These are phyloP conservation scores for Lochmaea crataegi DNA, from an alignment of 2,888 invertebrate genomes.

Conservation along the genomic window DNA sequence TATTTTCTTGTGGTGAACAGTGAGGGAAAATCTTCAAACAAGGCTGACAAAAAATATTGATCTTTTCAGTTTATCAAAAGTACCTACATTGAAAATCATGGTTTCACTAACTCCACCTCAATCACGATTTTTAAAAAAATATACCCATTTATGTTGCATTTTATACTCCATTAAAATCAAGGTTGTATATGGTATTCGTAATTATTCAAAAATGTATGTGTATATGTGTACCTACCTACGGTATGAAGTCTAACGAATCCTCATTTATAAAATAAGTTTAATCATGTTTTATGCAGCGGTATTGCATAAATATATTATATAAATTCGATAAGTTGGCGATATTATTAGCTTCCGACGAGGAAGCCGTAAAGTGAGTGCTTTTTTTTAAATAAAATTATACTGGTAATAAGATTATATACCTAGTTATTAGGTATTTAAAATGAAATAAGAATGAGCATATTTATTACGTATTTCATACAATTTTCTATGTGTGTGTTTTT, in stretches of 20 bases:
- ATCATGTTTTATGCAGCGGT: background rate
- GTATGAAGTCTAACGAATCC: slow-evolving; percentile 22
- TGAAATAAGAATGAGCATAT: too few species aligned
- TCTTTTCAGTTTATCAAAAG: too few species aligned
- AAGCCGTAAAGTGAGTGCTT: slow-evolving; percentile 3
- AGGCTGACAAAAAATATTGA: too few species aligned
- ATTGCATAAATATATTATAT: slow-evolving; percentile 10
- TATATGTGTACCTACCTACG: background rate
- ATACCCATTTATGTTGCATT: too few species aligned
- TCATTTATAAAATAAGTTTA: slow-evolving; percentile 10
- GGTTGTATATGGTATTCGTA: background rate
- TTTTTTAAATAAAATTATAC: slow-evolving; percentile 11
- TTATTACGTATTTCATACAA: too few species aligned
- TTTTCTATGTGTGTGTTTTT: too few species aligned
- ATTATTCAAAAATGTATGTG: background rate
- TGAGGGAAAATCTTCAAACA: too few species aligned
- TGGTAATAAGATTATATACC: background rate
- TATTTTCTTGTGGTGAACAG: too few species aligned
- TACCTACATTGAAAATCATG: too few species aligned
- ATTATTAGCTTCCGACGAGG: background rate
- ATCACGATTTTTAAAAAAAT: too few species aligned
- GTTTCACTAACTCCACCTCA: too few species aligned
- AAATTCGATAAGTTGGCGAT: background rate
- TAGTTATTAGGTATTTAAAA: too few species aligned
- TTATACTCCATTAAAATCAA: slow-evolving; percentile 9